Percentiles rank a stretch among this genome's conserved stretches.
These are phyloP conservation scores for Drosophila bipectinata DNA, from an alignment of 1,140 invertebrate genomes.

Conservation along the genomic window DNA sequence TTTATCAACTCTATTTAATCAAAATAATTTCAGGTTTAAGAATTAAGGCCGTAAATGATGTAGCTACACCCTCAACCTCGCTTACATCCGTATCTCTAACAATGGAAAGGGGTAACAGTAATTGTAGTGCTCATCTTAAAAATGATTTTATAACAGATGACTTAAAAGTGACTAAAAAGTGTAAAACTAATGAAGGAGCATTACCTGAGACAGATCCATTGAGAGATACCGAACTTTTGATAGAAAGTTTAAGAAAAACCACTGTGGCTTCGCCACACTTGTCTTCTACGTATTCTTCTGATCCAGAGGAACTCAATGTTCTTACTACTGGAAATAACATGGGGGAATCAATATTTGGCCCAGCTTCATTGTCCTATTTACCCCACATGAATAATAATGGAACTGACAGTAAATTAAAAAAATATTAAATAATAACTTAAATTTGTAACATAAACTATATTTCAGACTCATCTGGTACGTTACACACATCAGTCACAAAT, in stretches of 20 bases:
- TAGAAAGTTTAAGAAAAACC: slow-evolving; percentile 53
- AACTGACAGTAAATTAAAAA: slow-evolving; percentile 44
- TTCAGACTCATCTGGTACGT: slow-evolving; percentile 24
- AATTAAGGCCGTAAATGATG: slow-evolving; percentile 10
- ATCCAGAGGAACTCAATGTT: slow-evolving; percentile 10
- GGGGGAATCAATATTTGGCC: slow-evolving; percentile 26
- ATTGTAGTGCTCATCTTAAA: slow-evolving; percentile 42
- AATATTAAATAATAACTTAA: neutral
- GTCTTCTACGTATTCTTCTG: slow-evolving; percentile 27
- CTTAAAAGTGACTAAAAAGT: slow-evolving; percentile 10
- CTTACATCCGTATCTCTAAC: slow-evolving; percentile 27
- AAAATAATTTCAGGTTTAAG: neutral
- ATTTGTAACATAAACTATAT: slow-evolving; percentile 6
- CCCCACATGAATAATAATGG: slow-evolving; percentile 47
- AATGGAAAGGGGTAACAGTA: slow-evolving; percentile 54
- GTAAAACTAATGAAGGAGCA: slow-evolving; percentile 13
- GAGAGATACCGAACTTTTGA: slow-evolving; percentile 35
- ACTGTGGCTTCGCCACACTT: slow-evolving; percentile 22
- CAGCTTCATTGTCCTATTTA: slow-evolving; percentile 44
- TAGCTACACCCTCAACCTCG: slow-evolving; percentile 23
- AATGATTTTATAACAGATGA: slow-evolving; percentile 27
- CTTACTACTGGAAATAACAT: neutral
- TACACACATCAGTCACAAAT: slow-evolving; percentile 29
- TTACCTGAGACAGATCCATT: slow-evolving; percentile 6
- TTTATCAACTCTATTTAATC: neutral